phyloP scores from a whole-genome alignment of 2,888 invertebrate genomes.

The Taphrorychus bicolor region DNA sequence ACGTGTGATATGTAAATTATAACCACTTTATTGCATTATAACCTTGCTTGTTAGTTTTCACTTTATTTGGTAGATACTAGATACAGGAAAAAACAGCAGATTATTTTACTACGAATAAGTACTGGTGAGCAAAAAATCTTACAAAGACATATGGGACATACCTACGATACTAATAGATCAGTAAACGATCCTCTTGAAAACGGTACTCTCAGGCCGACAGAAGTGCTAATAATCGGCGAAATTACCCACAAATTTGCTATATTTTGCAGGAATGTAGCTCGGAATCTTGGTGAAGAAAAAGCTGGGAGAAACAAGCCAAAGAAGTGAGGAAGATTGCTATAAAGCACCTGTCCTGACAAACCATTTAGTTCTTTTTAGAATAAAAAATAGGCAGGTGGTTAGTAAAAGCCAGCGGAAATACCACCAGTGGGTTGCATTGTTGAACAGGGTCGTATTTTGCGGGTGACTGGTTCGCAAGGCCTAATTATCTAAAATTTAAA shows the following conservation, averaged over 20 bases:
- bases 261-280: conserved; percentile 10
- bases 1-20: no score
- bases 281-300: conserved; percentile 10
- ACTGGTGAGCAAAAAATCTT: not conserved
- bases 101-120: no score
- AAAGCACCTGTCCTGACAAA: conserved; percentile 20
- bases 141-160: not conserved
- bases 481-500: no score
- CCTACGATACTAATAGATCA: not conserved
- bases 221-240: conserved; percentile 7
- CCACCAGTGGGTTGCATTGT: not conserved
- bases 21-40: no score
- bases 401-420: conserved; percentile 19
- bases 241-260: conserved; percentile 5
- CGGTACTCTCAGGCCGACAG: not conserved
- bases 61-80: no score
- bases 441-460: not conserved
- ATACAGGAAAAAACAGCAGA: no score
- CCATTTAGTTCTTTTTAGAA: conserved; percentile 17
- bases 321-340: conserved; percentile 8
- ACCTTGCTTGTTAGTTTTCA: no score
- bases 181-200: not conserved
- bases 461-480: no score
- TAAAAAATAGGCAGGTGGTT: conserved; percentile 25
- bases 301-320: conserved; percentile 5